Evolutionary conservation across 2,113 vertebrate species (phyloP), one percentile per base, ranked within the genome.

Genomic region (Thunnus maccoyii): DNA sequence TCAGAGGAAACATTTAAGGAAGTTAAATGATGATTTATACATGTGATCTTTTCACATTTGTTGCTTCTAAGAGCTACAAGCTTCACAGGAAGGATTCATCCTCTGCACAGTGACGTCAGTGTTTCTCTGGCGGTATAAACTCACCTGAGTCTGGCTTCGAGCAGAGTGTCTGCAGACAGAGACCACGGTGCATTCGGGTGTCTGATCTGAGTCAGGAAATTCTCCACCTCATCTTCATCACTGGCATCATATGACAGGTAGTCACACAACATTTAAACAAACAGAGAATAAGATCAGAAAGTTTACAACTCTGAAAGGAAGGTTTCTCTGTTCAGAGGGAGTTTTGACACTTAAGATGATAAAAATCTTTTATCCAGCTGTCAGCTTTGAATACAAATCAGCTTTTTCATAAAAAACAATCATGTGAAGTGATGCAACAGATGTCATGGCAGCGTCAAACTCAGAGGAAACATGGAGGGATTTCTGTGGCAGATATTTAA

Each of bases 91-190:
- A 30, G 27, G 27, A 30, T 30, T 3, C 27, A 30, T 30, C 4
- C 25, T 50, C 44, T 13, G 4, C 44, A 46, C 20, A 10, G 25
- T 27, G 46, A 16, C 3, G n/a, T 30, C 27, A 30, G 27, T 30
- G 27, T 30, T 41, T 7, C 1, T 27, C 6, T 13, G 5, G n/a
- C 6, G 2, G 17, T 48, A 48, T 55, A 6, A 60, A 48, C 44
- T 70, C 25, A 94, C 93, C 91, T 89, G 74, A 86, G 76, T 63
- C 63, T 62, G 22, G 83, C 84, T 48, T 89, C 90, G 0, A 88
- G 61, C 60, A 89, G 77, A 36, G 72, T 20, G 7, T 94, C 91
- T 57, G 13, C 74, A 47, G 83, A 76, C 22, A 86, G 66, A 58
- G 83, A 83, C 84, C 80, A 86, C 0, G 76, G 90, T 60, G 57